Base-by-base conservation (phyloP, 2,888 invertebrate species). In the Andrena bicolor region DNA sequence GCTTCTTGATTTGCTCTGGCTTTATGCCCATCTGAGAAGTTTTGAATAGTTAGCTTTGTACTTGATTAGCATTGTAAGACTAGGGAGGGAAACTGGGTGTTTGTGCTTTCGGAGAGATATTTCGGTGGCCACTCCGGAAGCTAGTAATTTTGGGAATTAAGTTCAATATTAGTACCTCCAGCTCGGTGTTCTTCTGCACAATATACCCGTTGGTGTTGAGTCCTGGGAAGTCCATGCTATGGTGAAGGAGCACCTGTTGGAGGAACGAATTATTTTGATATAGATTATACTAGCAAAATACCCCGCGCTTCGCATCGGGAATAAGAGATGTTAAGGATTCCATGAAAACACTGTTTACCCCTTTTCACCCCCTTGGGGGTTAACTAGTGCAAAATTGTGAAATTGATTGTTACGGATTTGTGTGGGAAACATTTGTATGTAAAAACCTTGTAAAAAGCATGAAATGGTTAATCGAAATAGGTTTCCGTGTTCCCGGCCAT, bases 221-320 rank as follows among this genome's bases (percentile, higher is more conserved):
- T 5, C 74, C 72, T 0, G 92, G 91, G 80, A 89, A 93, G 56
- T 91, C 91, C 60, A 82, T 56, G 48, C 90, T 85, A 71, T 89
- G 87, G 72, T 93, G 93, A 60, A 92, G 72, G 13, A 88, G 86
- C 1, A 92, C 82, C 93, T 93, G 26, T 26, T 72, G 73, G 53
- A 32, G n/a, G 53, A 23, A 60, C n/a, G 0, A 13, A 63, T 23
- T 10, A 30, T 48, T 30, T 30, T 2, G 23, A 2, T 23, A 2
- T 16, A 35, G 3, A 41, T 8, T 61, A 60, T 30, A 10, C 35
- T 32, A 32, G 32, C 8, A 32, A 8, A 32, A 32, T 32, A 32
- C 8, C 32, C 7, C 32, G 32, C 32, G 32, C 30, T 32, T 32
- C 32, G 32, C 32, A 7, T 7, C 7, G 7, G 32, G 32, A 1